Percentiles rank a stretch among this genome's conserved stretches.
Conservation (phyloP, 2,113 vertebrate species). For the Atractosteus spatula region DNA sequence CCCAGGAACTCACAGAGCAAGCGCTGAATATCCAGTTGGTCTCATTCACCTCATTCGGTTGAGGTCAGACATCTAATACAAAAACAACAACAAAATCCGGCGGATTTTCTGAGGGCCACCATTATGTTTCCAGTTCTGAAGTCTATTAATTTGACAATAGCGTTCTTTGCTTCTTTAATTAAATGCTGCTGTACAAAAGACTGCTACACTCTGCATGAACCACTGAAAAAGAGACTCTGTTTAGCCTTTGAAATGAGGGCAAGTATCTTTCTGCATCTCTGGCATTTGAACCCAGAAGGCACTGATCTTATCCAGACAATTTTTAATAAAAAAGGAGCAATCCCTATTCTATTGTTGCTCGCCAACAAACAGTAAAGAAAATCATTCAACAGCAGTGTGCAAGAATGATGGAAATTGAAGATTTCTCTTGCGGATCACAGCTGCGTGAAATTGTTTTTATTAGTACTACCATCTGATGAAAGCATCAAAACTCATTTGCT, state of each 20-base stretch:
- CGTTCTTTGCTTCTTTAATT: no score
- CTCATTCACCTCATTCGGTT: neutral
- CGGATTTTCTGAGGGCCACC: no score
- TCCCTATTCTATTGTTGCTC: conserved; percentile 1
- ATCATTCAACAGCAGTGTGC: neutral
- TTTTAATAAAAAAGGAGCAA: neutral
- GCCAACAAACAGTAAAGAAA: conserved; percentile 1
- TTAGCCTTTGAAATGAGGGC: no score
- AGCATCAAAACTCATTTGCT: conserved; percentile 9
- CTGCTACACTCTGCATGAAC: no score
- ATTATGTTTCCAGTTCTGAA: no score
- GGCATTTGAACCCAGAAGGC: neutral
- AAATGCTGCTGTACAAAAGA: no score
- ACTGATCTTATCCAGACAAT: neutral
- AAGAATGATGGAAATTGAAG: neutral
- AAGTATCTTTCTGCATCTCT: neutral
- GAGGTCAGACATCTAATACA: no score
- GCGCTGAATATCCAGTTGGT: neutral
- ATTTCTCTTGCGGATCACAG: conserved; percentile 2
- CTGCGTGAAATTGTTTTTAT: conserved; percentile 9
- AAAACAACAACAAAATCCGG: no score
- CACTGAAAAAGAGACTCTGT: no score
- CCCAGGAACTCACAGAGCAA: no score
- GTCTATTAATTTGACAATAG: no score
- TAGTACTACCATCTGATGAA: conserved; percentile 8